Evolutionary conservation across 2,797 vertebrate genomes (phyloP).

Genomic region (Rousettus madagascariensis): DNA sequence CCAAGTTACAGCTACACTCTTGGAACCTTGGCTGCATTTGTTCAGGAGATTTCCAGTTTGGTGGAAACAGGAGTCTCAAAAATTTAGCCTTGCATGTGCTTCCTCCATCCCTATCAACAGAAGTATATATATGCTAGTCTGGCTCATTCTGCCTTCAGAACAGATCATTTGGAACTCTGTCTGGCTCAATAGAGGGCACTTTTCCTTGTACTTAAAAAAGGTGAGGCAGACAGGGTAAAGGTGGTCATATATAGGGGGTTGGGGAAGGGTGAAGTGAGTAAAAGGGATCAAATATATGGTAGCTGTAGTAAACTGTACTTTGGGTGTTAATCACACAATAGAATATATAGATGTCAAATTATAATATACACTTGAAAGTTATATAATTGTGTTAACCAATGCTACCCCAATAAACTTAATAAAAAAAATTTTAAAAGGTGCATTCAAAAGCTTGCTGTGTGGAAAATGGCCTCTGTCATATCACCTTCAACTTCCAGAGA

Average conservation of each 20-base stretch:
- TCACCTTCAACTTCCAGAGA: neutral
- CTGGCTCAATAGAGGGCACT: neutral
- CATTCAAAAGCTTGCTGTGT: neutral
- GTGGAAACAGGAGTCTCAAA: neutral
- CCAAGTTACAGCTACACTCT: neutral
- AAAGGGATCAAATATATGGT: too few species aligned
- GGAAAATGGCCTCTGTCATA: neutral
- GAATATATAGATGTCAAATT: too few species aligned
- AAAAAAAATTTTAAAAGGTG: neutral
- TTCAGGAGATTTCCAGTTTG: neutral
- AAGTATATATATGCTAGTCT: neutral
- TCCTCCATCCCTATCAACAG: neutral
- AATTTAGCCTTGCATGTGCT: neutral
- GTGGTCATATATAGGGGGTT: too few species aligned
- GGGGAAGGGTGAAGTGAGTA: too few species aligned
- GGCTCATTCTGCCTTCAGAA: neutral
- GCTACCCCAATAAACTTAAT: too few species aligned
- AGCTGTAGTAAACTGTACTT: too few species aligned
- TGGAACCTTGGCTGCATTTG: neutral
- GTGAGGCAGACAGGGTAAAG: too few species aligned
- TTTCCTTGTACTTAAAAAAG: neutral
- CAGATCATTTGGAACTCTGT: neutral
- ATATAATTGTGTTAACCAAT: too few species aligned
- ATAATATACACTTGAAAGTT: too few species aligned
- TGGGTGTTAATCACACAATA: too few species aligned